Percentiles rank a stretch among this genome's conserved stretches.
These are phyloP conservation scores for Microplitis manilae DNA, from an alignment of 2,888 invertebrate genomes.

Conservation along the genomic window DNA sequence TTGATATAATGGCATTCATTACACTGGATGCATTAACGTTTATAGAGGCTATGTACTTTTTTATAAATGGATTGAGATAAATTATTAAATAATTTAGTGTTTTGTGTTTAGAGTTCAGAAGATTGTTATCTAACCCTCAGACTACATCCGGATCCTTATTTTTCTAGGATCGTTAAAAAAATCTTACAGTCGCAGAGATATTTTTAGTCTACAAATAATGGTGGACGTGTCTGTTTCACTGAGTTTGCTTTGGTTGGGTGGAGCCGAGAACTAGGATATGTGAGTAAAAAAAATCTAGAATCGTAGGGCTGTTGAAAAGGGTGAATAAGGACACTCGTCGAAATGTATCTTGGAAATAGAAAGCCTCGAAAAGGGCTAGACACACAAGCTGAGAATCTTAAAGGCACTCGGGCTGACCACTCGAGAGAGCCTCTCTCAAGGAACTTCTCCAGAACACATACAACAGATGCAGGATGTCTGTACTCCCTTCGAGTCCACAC, in stretches of 20 bases:
- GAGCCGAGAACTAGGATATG: background rate
- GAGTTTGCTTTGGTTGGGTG: background rate
- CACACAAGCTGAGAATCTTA: background rate
- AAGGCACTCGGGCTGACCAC: background rate
- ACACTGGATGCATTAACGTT: too few relatives aligned
- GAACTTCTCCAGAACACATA: background rate
- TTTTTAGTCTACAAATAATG: background rate
- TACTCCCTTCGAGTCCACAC: background rate
- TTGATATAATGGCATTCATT: background rate
- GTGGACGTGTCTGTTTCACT: background rate
- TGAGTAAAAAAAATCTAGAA: background rate
- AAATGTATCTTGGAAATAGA: background rate
- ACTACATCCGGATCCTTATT: background rate
- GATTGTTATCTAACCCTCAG: background rate
- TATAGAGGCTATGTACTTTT: too few relatives aligned
- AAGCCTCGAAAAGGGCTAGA: background rate
- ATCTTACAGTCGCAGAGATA: background rate
- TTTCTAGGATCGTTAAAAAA: background rate
- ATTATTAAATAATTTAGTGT: too few relatives aligned
- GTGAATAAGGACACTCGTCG: background rate
- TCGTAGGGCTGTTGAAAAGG: background rate
- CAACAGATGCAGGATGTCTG: background rate
- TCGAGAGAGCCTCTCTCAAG: background rate
- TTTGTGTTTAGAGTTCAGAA: too few relatives aligned
- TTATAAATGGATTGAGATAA: too few relatives aligned